Evolutionary conservation across 2,797 vertebrate genomes (phyloP), one percentile per base, ranked within the genome.

Genomic region (Borostomias antarcticus): DNA sequence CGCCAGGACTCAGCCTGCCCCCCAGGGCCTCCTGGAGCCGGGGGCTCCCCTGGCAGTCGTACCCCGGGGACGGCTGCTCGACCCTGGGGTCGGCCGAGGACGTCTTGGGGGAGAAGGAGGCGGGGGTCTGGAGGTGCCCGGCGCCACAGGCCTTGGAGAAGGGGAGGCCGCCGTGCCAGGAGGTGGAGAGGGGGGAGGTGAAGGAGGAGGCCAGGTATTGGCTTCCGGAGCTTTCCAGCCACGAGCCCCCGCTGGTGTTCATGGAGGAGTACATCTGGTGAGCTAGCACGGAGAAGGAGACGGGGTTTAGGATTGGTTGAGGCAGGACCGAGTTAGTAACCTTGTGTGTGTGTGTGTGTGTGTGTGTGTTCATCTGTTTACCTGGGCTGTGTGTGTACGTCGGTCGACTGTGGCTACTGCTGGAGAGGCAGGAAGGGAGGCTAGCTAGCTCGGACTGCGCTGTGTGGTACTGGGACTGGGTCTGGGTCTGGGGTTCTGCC

Each of bases 311-410:
- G n/a, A 5, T 45, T 17, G n/a, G 15, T 45, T 45, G 40, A 15
- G 40, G 17, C 40, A 45, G 40, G 40, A 45, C 40, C 40, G 15
- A 45, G 4, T 15, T 15, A 43, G 15, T 25, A 19, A 9, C n/a
- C 9, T n/a, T 30, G n/a, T 28, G n/a, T 63, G 17, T 8, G 29
- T 59, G 25, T 33, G 5, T n/a, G 40, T 45, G 15, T 45, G 40
- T 45, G 40, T 45, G 40, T n/a, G n/a, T 13, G 15, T 45, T 15
- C 15, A 45, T 51, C 23, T 43, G 15, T 79, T 69, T 75, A 93
- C 92, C 91, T 84, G 91, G 85, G 32, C 90, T 89, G 56, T 89
- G 90, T 62, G 88, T 86, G 72, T 89, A 93, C 45, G 80, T 68
- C n/a, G 10, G 69, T 29, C 84, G 79, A 51, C 73, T 73, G 19